Evolutionary conservation across 1,140 invertebrate species (phyloP), one percentile per base, ranked within the genome.

Genomic region (Nasonia giraulti): DNA sequence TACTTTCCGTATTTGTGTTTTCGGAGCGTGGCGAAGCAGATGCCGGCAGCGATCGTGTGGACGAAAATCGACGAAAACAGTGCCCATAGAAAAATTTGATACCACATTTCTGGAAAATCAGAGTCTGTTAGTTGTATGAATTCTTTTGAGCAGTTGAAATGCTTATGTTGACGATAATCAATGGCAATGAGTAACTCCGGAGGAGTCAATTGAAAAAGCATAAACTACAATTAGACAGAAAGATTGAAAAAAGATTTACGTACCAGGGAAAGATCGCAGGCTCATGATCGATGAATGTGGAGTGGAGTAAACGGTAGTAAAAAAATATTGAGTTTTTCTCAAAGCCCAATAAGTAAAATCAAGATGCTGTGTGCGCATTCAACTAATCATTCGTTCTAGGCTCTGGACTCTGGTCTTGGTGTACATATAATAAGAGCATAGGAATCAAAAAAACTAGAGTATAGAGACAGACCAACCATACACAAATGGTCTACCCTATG

Each of bases 31-130:
- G 96, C 95, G 92, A 99, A 98, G 31, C 98, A 97, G 87, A 99
- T 97, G 27, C 97, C 91, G n/a, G 97, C 97, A 83, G 97, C 98
- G 89, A 97, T 96, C 27, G 96, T 95, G 92, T 99, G 98, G 75
- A 99, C 97, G 90, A 99, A 96, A 89, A 98, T 95, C 33, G 98
- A 99, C 20, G 98, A 98, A 91, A 98, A 97, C 88, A 99, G 93
- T 23, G 97, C 97, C 97, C 97, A 99, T 82, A 99, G 93, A 94
- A 98, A 98, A 88, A 99, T 96, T 89, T 98, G 96, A 92, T 98
- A 99, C 98, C 98, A 99, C 96, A 99, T 99, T 92, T 98, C 98
- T 94, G 95, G 92, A 93, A 80, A 27, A 76, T 77, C 2, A 75
- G 83, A 75, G 6, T 74, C 50, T 20, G 69, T 40, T 50, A 14